These are phyloP conservation scores for Junco hyemalis DNA, from an alignment of 2,113 vertebrate species.

Conservation along the genomic window DNA sequence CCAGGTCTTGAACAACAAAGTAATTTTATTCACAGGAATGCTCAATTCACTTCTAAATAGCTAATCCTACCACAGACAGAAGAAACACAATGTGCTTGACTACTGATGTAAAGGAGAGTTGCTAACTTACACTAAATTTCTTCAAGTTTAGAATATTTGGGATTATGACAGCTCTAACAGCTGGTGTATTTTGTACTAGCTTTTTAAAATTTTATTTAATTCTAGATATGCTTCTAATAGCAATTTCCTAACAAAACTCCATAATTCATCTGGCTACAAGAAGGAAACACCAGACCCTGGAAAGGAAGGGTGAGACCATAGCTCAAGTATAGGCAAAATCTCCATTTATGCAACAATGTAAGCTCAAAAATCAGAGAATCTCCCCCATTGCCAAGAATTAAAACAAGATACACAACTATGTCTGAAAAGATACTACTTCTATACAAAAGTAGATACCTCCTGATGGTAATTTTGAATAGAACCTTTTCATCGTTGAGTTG, in stretches of 20 bases:
- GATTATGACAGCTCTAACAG: not conserved
- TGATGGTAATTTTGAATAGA: not conserved
- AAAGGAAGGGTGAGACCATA: not conserved
- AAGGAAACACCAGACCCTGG: not conserved
- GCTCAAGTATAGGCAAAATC: not conserved
- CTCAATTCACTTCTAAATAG: not conserved
- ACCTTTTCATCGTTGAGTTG: not conserved
- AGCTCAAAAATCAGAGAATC: not conserved
- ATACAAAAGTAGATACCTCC: not conserved
- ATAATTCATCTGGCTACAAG: not conserved
- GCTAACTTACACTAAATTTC: not conserved
- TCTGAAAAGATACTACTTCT: not conserved
- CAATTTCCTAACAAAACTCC: not conserved
- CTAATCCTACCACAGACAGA: not conserved
- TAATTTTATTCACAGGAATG: not conserved
- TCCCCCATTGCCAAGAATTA: not conserved
- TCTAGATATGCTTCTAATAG: not conserved
- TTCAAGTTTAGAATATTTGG: not conserved
- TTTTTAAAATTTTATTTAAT: not conserved
- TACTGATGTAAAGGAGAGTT: not conserved
- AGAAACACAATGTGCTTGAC: not conserved
- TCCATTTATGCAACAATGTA: not conserved
- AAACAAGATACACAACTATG: not conserved
- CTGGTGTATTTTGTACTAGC: not conserved
- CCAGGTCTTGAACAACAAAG: not conserved